Conservation (phyloP, 2,797 vertebrate species). For the Dendrocincla tyrannina region DNA sequence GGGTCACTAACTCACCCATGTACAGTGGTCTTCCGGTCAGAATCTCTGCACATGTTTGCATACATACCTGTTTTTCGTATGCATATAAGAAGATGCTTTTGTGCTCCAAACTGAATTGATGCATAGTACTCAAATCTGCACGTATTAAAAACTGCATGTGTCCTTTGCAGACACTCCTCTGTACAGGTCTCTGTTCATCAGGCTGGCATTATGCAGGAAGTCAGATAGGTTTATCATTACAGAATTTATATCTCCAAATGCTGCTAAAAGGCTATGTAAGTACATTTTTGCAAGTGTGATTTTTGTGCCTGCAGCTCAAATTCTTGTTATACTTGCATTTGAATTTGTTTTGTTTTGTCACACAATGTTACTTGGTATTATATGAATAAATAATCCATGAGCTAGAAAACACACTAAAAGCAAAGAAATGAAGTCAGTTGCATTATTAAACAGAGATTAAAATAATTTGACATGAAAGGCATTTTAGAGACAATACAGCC, state of each 20-base stretch:
- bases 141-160: not conserved
- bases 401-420: slow-evolving; percentile 5
- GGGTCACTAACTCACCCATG: not conserved
- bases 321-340: not conserved
- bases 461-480: slow-evolving; percentile 33
- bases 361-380: not conserved
- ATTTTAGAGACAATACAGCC: slow-evolving; percentile 6
- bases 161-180: not conserved
- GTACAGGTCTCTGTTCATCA: not conserved
- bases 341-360: slow-evolving; percentile 41
- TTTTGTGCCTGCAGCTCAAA: slow-evolving; percentile 20
- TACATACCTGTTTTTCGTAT: not conserved
- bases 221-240: not conserved
- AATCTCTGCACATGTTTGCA: not conserved
- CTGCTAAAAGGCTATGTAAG: not conserved
- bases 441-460: slow-evolving; percentile 42
- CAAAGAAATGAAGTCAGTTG: slow-evolving; percentile 1
- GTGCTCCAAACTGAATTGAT: not conserved
- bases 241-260: not conserved
- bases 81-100: not conserved
- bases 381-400: slow-evolving; percentile 41
- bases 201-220: not conserved
- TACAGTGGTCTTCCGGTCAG: not conserved
- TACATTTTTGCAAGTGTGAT: not conserved
- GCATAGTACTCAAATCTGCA: not conserved